Evolutionary conservation across 2,888 invertebrate species (phyloP), one percentile per base, ranked within the genome.

Genomic region (Tenthredo distinguenda): DNA sequence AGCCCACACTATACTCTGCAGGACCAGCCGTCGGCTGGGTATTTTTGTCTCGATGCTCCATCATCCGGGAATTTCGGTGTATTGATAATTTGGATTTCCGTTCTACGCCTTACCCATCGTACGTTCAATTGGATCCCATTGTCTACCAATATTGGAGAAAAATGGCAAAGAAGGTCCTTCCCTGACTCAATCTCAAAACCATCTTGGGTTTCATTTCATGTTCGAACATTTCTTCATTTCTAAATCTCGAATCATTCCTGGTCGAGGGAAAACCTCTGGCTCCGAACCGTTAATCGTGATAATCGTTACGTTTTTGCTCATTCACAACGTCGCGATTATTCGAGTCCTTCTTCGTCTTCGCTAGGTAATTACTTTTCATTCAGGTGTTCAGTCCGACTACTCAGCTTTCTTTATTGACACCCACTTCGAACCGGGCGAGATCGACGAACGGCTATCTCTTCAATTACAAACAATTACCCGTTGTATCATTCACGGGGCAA

Each of bases 51-150:
- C 0, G 40, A 74, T 43, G 43, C 6, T 74, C 74, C 43, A 10
- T 71, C 74, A 74, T 21, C 43, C 43, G 9, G 21, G 21, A 74
- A 74, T 74, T 40, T 21, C 74, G 40, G 40, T 74, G 21, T n/a
- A 21, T 43, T 21, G 74, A 74, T 43, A 12, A 74, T 74, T 21
- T 26, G 21, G 21, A 12, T n/a, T 12, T 74, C 21, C 43, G 18
- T 21, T 18, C 18, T 68, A 68, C 68, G 34, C 34, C 68, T 68
- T 15, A 15, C 34, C 18, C 31, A 34, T 68, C 18, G 34, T 4
- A 34, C 3, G 5, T 68, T 65, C 4, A 26, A 26, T 62, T 12
- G 0, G n/a, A n/a, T 62, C 26, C 21, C 10, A 21, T 26, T 62
- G 26, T 10, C 12, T 7, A 2, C 1, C 62, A 12, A 62, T 26